These are phyloP conservation scores for Xenopus laevis DNA, from an alignment of 2,113 vertebrate genomes.

Conservation along the genomic window DNA sequence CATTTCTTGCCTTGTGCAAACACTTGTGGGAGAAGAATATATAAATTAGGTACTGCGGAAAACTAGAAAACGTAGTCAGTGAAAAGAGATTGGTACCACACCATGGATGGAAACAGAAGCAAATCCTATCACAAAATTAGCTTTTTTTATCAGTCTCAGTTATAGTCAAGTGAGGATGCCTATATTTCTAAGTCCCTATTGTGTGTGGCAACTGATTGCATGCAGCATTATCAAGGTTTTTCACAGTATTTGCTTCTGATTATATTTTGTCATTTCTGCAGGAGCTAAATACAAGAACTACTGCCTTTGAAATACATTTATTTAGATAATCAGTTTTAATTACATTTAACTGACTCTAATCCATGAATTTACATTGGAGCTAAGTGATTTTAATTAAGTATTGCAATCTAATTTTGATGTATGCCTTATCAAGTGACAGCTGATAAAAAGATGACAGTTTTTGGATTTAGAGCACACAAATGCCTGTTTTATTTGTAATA, in stretches of 20 bases:
- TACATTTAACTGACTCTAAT: slow-evolving; percentile 54
- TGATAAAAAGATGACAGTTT: slow-evolving; percentile 28
- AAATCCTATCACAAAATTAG: too few relatives aligned
- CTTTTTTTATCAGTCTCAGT: too few relatives aligned
- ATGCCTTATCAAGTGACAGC: slow-evolving; percentile 46
- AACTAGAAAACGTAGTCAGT: background rate
- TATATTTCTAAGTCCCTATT: too few relatives aligned
- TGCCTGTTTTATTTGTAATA: slow-evolving; percentile 9
- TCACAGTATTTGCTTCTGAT: slow-evolving; percentile 53
- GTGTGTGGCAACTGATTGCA: slow-evolving; percentile 53
- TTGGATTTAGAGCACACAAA: slow-evolving; percentile 40
- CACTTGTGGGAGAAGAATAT: background rate
- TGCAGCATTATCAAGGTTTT: slow-evolving; percentile 56
- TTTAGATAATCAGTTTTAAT: slow-evolving; percentile 63
- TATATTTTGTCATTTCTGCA: slow-evolving; percentile 53
- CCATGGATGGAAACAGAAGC: too few relatives aligned
- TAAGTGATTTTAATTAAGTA: slow-evolving; percentile 50
- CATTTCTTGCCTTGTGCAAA: background rate
- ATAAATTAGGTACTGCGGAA: background rate
- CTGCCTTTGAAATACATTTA: slow-evolving; percentile 59
- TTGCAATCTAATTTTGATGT: slow-evolving; percentile 45
- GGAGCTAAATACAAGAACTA: slow-evolving; percentile 53
- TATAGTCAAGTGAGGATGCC: too few relatives aligned
- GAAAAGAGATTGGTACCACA: too few relatives aligned
- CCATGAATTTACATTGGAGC: slow-evolving; percentile 57